Evolutionary conservation across 2,113 vertebrate species (phyloP), one percentile per base, ranked within the genome.

Genomic region (Lepisosteus osseus): DNA sequence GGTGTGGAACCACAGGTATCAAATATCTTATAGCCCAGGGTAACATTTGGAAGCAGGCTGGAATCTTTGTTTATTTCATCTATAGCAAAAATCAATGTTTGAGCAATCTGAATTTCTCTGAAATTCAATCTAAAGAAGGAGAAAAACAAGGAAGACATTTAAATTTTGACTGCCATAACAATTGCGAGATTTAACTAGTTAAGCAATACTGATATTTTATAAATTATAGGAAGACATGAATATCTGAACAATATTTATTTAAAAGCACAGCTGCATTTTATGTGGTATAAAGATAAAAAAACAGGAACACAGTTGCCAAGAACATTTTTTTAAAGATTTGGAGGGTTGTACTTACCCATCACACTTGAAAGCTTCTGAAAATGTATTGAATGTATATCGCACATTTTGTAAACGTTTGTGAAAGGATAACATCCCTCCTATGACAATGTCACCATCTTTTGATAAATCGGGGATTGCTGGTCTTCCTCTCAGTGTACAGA

Each of bases 401-500:
- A 13, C 29, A 65, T 65, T 3, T 7, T 40, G 62, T 17, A 11
- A 29, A 43, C 6, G 7, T n/a, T 43, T n/a, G 17, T 62, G 61
- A 65, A 65, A 65, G 7, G 62, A 65, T 40, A 65, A 65, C 6
- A 65, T 65, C 29, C 62, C 62, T 65, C 62, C 62, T 17, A 65
- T 65, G 6, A 65, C 41, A 41, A 65, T 65, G 12, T 65, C 62
- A 3, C 62, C 62, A 65, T 65, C 17, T 7, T 65, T 29, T 43
- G 15, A 29, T 11, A 65, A 11, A 8, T 9, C 17, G 41, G 62
- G 62, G 9, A 41, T 7, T 9, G 3, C 3, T 65, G 5, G 15
- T 40, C 5, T 43, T 65, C 62, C 62, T 41, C 17, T 13, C n/a
- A 62, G n/a, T n/a, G 13, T 62, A n/a, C 61, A 62, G n/a, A 29